These are phyloP conservation scores for Drosophila paracracens DNA, from an alignment of 2,888 invertebrate species.

Conservation along the genomic window DNA sequence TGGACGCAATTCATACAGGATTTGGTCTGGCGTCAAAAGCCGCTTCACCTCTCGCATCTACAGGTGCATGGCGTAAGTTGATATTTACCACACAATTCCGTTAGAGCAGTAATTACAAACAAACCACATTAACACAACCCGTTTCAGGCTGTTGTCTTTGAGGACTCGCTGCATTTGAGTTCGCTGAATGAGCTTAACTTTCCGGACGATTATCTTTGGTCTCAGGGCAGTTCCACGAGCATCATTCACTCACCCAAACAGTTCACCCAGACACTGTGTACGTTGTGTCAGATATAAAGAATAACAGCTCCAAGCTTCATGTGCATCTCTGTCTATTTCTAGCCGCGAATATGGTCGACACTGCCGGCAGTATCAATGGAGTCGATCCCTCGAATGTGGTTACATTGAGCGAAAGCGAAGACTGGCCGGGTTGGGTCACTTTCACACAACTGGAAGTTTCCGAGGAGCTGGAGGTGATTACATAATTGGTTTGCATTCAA, in stretches of 20 bases:
- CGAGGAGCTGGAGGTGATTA: constrained; percentile 85
- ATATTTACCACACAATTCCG: neutral
- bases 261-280: constrained; percentile 84
- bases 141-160: constrained; percentile 84
- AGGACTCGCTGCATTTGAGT: constrained; percentile 78
- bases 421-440: constrained; percentile 84
- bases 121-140: neutral
- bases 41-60: constrained; percentile 83
- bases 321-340: neutral
- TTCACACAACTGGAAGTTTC: constrained; percentile 86
- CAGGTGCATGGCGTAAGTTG: constrained; percentile 86
- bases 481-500: neutral
- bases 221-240: constrained; percentile 75
- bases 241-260: constrained; percentile 85
- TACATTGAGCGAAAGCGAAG: constrained; percentile 85
- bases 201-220: constrained; percentile 86
- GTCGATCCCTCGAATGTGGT: constrained; percentile 85
- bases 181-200: constrained; percentile 86
- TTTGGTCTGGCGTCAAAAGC: constrained; percentile 85
- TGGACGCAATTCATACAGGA: constrained; percentile 85
- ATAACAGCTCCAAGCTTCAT: neutral
- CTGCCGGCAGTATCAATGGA: constrained; percentile 85
- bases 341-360: constrained; percentile 83
- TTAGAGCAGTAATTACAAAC: neutral
- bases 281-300: constrained; percentile 13